phyloP scores from a whole-genome alignment of 2,797 vertebrate species.

The Nyctalus aviator region DNA sequence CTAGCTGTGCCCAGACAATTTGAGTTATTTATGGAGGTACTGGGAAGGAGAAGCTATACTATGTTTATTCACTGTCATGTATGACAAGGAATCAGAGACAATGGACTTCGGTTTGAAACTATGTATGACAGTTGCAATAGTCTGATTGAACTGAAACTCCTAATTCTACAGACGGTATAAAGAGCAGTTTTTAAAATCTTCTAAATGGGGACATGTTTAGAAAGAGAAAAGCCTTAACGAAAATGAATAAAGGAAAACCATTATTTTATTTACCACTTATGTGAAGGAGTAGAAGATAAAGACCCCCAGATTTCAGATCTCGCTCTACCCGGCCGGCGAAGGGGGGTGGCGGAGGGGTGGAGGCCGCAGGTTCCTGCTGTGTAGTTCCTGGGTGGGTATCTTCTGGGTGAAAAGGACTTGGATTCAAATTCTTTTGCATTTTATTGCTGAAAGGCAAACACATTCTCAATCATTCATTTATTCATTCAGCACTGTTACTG shows the following conservation, averaged over 20 bases:
- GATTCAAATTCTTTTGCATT: not conserved
- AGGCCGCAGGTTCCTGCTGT: not conserved
- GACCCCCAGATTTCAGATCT: not conserved
- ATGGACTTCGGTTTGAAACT: not conserved
- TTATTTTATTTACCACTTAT: not conserved
- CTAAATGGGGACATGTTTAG: not conserved
- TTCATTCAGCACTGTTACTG: not conserved
- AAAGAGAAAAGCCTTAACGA: not conserved
- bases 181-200: not conserved
- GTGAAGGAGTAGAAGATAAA: not conserved
- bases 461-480: not conserved
- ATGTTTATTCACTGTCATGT: not conserved
- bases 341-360: rapidly evolving
- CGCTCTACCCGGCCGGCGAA: not conserved
- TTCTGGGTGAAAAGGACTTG: not conserved
- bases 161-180: not conserved
- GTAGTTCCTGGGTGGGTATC: not conserved
- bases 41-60: not conserved
- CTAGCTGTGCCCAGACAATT: not conserved
- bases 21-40: not conserved
- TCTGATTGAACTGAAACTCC: not conserved
- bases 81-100: not conserved
- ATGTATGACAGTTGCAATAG: not conserved
- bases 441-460: not conserved
- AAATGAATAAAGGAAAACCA: not conserved